Percentiles rank a stretch among this genome's conserved stretches.
Conservation (phyloP, 2,797 vertebrate genomes). For the Alosa sapidissima region DNA sequence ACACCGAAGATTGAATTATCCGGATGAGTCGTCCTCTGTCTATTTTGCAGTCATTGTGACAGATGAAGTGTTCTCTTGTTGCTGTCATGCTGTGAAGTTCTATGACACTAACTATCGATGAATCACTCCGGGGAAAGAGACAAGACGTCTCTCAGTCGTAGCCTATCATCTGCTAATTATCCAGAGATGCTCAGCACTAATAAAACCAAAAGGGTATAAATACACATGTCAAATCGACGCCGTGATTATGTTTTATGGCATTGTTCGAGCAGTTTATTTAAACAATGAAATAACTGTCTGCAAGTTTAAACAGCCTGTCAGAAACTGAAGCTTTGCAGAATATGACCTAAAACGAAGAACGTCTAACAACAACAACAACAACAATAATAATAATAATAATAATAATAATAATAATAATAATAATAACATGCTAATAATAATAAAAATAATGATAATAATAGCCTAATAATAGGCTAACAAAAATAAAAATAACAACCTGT, state of each 20-base stretch:
- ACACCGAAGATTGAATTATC: slow-evolving; percentile 51
- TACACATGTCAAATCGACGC: neutral
- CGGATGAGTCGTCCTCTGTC: slow-evolving; percentile 50
- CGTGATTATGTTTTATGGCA: neutral
- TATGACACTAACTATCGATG: slow-evolving; percentile 66
- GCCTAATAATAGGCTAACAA: too few species aligned
- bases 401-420: slow-evolving; percentile 21
- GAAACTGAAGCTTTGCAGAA: neutral
- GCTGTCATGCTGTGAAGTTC: slow-evolving; percentile 67
- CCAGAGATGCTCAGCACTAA: slow-evolving; percentile 52
- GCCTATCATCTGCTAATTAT: slow-evolving; percentile 45
- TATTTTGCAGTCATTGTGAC: slow-evolving; percentile 59
- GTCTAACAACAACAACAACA: neutral
- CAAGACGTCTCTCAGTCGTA: slow-evolving; percentile 72
- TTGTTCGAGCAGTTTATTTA: neutral
- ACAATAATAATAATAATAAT: slow-evolving; percentile 17
- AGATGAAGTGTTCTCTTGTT: slow-evolving; percentile 73
- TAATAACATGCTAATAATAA: neutral
- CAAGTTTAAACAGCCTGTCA: slow-evolving; percentile 3
- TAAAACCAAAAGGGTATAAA: neutral
- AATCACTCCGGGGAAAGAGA: slow-evolving; percentile 59
- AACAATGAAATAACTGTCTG: neutral
- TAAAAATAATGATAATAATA: too few species aligned
- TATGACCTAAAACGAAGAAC: neutral
- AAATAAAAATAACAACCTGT: too few species aligned